A percentile compares a stretch with the other conserved stretches of the same genome.
Evolutionary conservation across 2,797 vertebrate species (phyloP).

Genomic region (Phrynocephalus guinanensis): DNA sequence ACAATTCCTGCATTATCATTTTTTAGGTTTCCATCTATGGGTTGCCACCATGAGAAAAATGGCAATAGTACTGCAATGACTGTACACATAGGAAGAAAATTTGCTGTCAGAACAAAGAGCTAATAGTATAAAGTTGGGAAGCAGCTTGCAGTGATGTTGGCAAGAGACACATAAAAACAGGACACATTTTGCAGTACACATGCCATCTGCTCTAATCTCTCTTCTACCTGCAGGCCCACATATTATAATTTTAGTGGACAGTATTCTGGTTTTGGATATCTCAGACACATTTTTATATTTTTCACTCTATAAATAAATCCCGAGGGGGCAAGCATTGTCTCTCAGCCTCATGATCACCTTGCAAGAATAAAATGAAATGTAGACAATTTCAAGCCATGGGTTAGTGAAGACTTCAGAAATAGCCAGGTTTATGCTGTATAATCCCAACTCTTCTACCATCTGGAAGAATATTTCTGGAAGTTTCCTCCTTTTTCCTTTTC

Average conservation of each 20-base stretch:
- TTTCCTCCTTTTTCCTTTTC: no score
- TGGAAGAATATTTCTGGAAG: no score
- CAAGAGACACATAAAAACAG: neutral
- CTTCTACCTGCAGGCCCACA: neutral
- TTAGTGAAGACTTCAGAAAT: neutral
- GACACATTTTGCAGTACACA: neutral
- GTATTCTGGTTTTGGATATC: neutral
- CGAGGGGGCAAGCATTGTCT: neutral
- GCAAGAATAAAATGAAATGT: neutral
- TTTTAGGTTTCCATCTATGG: neutral
- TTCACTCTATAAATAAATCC: neutral
- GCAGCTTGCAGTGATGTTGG: neutral
- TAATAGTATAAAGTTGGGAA: neutral
- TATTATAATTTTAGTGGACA: neutral
- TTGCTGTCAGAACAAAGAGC: neutral
- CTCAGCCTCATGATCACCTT: neutral
- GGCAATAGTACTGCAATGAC: neutral
- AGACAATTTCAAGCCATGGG: neutral
- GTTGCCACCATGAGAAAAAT: neutral
- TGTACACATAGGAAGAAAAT: neutral
- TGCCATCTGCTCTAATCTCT: constrained; percentile 1
- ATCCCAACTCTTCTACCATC: no score
- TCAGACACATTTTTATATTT: neutral
- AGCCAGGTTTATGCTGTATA: no score
- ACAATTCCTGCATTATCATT: neutral